A percentile compares a stretch with the other conserved stretches of the same genome.
Evolutionary conservation across 2,113 vertebrate genomes (phyloP).

Genomic region (Grammatotria lemairii): DNA sequence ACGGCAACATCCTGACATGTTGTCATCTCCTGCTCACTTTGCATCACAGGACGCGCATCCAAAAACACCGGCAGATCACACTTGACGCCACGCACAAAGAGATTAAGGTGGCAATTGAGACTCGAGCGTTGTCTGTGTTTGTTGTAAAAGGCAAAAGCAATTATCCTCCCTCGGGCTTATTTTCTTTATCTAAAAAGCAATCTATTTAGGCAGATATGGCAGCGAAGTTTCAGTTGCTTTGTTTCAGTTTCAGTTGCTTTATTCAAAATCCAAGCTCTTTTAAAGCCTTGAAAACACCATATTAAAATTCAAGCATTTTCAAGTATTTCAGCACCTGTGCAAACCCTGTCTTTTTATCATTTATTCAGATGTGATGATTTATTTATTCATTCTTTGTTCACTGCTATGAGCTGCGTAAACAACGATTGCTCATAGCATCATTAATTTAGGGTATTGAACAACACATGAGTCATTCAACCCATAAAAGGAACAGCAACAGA

Average conservation of each 20-base stretch:
- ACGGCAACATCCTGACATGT: not conserved
- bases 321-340: not conserved
- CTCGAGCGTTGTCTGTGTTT: not conserved
- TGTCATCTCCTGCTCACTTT: not conserved
- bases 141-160: not conserved
- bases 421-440: not conserved
- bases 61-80: not conserved
- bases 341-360: not conserved
- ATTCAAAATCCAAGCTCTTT: not conserved
- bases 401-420: not conserved
- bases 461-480: not conserved
- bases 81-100: not conserved
- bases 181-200: not conserved
- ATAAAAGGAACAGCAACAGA: not conserved
- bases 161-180: not conserved
- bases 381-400: not conserved
- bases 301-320: not conserved
- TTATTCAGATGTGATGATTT: not conserved
- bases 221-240: not conserved
- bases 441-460: not conserved
- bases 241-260: not conserved
- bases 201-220: not conserved
- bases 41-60: not conserved
- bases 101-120: not conserved
- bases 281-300: not conserved